phyloP scores from a whole-genome alignment of 2,113 vertebrate genomes.

The Ascaphus truei region DNA sequence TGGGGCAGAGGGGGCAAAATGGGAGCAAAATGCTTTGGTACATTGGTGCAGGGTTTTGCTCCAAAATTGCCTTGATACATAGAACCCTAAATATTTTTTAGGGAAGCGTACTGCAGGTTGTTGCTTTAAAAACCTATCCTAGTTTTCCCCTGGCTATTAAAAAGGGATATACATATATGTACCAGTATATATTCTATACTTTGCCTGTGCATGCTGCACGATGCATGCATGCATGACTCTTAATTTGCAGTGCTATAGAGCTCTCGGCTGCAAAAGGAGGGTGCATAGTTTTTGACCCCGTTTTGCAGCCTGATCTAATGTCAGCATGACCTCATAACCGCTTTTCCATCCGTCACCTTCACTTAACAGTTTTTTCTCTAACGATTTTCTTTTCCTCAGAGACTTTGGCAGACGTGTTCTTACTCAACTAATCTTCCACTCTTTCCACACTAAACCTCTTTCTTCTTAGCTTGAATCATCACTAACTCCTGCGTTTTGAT shows the following conservation, averaged over 20 bases:
- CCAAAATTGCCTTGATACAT: too few species aligned
- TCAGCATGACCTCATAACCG: neutral
- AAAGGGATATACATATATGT: too few species aligned
- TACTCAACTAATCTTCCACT: slow-evolving; percentile 23
- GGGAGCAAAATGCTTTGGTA: too few species aligned
- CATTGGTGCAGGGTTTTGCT: too few species aligned
- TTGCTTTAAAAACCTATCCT: too few species aligned
- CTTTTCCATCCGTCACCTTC: neutral
- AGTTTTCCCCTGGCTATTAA: too few species aligned
- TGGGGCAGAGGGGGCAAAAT: too few species aligned
- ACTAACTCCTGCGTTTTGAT: slow-evolving; percentile 22
- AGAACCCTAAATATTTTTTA: too few species aligned
- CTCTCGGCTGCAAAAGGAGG: neutral
- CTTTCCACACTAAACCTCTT: slow-evolving; percentile 32
- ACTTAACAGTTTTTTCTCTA: slow-evolving; percentile 5
- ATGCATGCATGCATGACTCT: slow-evolving; percentile 23
- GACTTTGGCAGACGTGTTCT: slow-evolving; percentile 20
- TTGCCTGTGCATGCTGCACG: slow-evolving; percentile 18
- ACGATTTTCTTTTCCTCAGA: slow-evolving; percentile 25
- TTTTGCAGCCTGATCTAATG: neutral
- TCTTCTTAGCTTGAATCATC: slow-evolving; percentile 24
- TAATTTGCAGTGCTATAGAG: neutral
- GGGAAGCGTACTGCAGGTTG: too few species aligned
- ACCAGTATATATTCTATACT: too few species aligned
- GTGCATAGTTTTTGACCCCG: slow-evolving; percentile 1